Conservation (phyloP, 2,888 invertebrate species). For the Anagyrus pseudococci region DNA sequence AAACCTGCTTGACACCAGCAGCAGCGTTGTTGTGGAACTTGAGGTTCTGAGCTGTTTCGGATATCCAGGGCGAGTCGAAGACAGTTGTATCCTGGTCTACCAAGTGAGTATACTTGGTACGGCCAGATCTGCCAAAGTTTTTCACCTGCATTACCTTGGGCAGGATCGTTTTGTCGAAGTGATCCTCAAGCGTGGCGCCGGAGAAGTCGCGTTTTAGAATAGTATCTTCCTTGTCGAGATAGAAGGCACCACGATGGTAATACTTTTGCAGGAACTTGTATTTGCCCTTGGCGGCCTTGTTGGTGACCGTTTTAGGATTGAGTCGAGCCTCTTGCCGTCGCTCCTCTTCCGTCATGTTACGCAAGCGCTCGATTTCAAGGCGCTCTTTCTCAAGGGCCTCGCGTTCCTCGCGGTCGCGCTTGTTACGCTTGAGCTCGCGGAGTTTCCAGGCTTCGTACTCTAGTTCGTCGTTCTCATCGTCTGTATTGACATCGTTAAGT, state of each 20-base stretch:
- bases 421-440: conserved; percentile 93
- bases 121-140: conserved; percentile 97
- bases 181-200: conserved; percentile 96
- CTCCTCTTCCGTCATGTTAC: conserved; percentile 96
- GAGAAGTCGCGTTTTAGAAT: conserved; percentile 94
- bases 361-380: conserved; percentile 85
- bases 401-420: conserved; percentile 93
- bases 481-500: conserved; percentile 87
- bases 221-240: conserved; percentile 90
- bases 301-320: conserved; percentile 92
- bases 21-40: conserved; percentile 88
- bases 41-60: conserved; percentile 85
- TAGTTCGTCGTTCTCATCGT: conserved; percentile 94
- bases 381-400: conserved; percentile 89
- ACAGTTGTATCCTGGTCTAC: conserved; percentile 99
- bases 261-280: conserved; percentile 99
- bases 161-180: conserved; percentile 97
- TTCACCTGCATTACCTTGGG: conserved; percentile 99
- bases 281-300: conserved; percentile 95
- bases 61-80: conserved; percentile 97
- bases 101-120: conserved; percentile 98
- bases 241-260: conserved; percentile 99
- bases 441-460: conserved; percentile 99
- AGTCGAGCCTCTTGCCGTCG: conserved; percentile 84
- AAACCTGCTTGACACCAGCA: conserved; percentile 91